A percentile compares a stretch with the other conserved stretches of the same genome.
These are phyloP conservation scores for Tetragonula carbonaria DNA, from an alignment of 2,888 invertebrate genomes.

Conservation along the genomic window DNA sequence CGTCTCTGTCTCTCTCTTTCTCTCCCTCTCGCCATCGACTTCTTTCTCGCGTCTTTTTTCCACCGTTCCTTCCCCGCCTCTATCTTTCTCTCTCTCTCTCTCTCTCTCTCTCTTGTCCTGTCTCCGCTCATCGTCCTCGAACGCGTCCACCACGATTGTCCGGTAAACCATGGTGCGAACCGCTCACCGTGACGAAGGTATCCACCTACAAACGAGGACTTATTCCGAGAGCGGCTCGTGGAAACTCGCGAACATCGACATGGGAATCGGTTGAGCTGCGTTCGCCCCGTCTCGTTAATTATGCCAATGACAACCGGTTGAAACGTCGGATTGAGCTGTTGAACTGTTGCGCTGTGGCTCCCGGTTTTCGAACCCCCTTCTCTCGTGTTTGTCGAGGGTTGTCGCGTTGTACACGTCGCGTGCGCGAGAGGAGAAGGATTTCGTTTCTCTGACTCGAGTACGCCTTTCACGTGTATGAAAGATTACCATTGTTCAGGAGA, in stretches of 20 bases:
- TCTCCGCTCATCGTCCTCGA: slow-evolving; percentile 77
- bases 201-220: slow-evolving; percentile 79
- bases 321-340: background rate
- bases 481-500: no score
- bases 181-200: slow-evolving; percentile 82
- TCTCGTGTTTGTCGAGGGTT: no score
- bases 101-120: slow-evolving; percentile 59
- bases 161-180: slow-evolving; percentile 79
- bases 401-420: no score
- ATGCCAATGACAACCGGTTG: slow-evolving; percentile 26
- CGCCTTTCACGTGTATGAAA: no score
- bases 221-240: slow-evolving; percentile 68
- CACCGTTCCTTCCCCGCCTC: slow-evolving; percentile 29
- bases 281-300: slow-evolving; percentile 38
- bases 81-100: background rate
- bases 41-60: slow-evolving; percentile 31
- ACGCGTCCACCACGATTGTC: slow-evolving; percentile 79
- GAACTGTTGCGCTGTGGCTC: background rate
- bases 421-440: no score
- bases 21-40: slow-evolving; percentile 32
- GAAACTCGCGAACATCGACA: slow-evolving; percentile 73
- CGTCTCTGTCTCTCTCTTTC: slow-evolving; percentile 49
- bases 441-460: no score
- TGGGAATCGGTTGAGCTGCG: slow-evolving; percentile 71
- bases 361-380: background rate